Base-by-base conservation (phyloP, 30 jellyfish, hydroid and myxozoan species). In the Turritopsis rubra region DNA sequence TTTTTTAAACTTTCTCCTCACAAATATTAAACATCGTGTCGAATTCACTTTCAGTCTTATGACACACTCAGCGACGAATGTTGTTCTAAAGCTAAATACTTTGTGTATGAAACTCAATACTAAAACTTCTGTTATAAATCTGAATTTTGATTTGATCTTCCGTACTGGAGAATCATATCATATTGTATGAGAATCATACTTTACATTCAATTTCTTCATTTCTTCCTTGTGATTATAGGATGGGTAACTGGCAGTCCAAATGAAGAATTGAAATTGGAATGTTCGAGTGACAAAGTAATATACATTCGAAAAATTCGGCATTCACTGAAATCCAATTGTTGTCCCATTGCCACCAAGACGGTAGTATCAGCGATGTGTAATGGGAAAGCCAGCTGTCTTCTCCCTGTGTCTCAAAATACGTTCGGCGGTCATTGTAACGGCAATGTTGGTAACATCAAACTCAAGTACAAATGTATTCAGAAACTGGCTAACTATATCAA, bases 361-460 rank as follows among this genome's bases (percentile, higher is more conserved):
- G 84, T 76, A 28, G 22, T 76, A 13, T 28, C 70, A 16, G 84
- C 84, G 18, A 76, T 76, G 28, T 76, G 84, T 23, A 54, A 76
- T 16, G 84, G 84, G 1, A 52, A 76, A 52, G 66, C 5, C 19
- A 28, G 19, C 28, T 76, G 84, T 54, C 18, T 17, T 22, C 22
- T 76, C 3, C 29, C 3, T 76, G 72, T 76, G 66, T 13, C 84
- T 1, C 54, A 29, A 18, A 3, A 28, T 13, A 52, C 75, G 3
- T 52, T 76, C 52, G 84, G 84, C 19, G 84, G 84, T 1, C 84
- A 76, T 52, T 76, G 84, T 28, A 28, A 52, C 29, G 74, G 16
- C 28, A 18, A 19, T 19, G 72, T 76, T 1, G 84, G 84, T 52
- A 54, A 28, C 1, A 19, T 52, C 18, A 27, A 65, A 27, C 52